Conservation (phyloP, 2,797 vertebrate genomes). For the Amblyopsis hoosieri region DNA sequence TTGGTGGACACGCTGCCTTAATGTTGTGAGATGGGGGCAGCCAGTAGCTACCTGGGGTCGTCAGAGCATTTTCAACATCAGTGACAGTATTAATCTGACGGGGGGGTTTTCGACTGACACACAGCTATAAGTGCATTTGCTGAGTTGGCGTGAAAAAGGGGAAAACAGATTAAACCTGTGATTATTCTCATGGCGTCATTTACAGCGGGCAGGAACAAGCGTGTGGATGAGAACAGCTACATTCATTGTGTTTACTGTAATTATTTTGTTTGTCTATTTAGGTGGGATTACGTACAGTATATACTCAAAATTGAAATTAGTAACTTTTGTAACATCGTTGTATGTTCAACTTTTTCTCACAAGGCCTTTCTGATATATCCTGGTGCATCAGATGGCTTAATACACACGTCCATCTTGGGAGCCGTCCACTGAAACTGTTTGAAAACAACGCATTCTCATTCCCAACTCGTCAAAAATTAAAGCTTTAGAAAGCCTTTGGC, state of each 20-base stretch:
- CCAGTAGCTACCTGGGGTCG: constrained; percentile 1
- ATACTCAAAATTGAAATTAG: neutral
- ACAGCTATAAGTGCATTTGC: constrained; percentile 36
- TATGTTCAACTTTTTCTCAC: no score
- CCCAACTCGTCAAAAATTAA: no score
- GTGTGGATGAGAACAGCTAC: constrained; percentile 18
- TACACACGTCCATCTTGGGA: no score
- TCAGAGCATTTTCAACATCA: neutral
- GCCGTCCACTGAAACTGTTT: no score
- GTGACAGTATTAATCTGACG: constrained; percentile 21
- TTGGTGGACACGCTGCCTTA: neutral
- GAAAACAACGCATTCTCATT: no score
- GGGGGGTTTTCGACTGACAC: constrained; percentile 40
- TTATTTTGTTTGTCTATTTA: constrained; percentile 44
- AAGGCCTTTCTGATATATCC: no score
- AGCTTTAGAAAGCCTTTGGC: no score
- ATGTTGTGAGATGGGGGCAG: constrained; percentile 20
- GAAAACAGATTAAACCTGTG: constrained; percentile 47
- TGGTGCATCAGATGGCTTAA: no score
- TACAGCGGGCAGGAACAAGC: constrained; percentile 51
- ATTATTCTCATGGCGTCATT: constrained; percentile 58
- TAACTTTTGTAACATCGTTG: no score
- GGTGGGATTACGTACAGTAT: constrained; percentile 28
- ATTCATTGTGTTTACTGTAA: constrained; percentile 48
- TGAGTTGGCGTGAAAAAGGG: constrained; percentile 43